phyloP scores from a whole-genome alignment of 2,113 vertebrate genomes.

The Octodon degus region DNA sequence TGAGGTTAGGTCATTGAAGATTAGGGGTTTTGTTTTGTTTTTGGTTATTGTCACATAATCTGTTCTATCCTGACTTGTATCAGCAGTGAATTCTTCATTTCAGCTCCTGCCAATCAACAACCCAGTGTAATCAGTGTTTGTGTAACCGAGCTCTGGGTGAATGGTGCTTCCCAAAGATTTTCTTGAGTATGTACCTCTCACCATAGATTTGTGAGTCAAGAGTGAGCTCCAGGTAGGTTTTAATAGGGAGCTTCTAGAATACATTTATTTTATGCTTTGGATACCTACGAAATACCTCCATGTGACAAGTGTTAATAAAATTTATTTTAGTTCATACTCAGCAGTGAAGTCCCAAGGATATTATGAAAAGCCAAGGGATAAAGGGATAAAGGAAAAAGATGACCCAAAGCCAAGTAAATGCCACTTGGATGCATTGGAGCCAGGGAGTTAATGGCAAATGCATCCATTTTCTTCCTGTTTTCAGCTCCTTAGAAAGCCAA shows the following conservation, averaged over 20 bases:
- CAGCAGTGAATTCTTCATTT: slow-evolving; percentile 3
- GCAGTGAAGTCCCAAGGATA: background rate
- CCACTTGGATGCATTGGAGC: background rate
- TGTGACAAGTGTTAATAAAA: background rate
- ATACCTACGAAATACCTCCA: background rate
- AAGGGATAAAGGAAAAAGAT: background rate
- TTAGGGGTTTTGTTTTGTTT: background rate
- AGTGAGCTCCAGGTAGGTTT: background rate
- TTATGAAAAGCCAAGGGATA: background rate
- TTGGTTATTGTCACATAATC: background rate
- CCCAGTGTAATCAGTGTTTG: background rate
- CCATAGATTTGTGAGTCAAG: background rate
- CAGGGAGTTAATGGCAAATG: background rate
- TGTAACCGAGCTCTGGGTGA: background rate
- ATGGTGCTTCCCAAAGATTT: background rate
- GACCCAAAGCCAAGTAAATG: background rate
- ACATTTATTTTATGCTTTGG: background rate
- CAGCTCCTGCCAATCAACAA: background rate
- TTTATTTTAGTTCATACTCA: slow-evolving; percentile 6
- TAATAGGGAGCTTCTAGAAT: background rate
- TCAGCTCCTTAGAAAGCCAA: background rate
- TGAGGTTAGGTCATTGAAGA: background rate
- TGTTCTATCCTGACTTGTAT: background rate
- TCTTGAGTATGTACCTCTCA: background rate
- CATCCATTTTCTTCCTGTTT: background rate